phyloP scores from a whole-genome alignment of 2,113 vertebrate genomes.

The Sphaerodactylus townsendi region DNA sequence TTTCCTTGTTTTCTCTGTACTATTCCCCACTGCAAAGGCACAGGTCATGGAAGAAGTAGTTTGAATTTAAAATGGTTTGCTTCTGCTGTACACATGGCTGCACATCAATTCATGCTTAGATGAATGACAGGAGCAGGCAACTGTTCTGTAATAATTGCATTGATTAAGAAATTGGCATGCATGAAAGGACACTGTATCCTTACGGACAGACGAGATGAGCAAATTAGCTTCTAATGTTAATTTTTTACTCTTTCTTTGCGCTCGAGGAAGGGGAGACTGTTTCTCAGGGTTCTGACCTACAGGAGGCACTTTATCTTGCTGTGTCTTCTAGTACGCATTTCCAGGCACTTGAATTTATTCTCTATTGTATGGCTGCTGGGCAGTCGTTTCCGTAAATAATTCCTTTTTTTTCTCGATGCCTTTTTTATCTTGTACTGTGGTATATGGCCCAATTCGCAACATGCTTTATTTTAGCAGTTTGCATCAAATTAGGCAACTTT shows the following conservation, averaged over 20 bases:
- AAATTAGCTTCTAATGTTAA: neutral
- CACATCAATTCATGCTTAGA: rapidly evolving
- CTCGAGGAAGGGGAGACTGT: neutral
- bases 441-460: neutral
- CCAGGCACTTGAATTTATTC: neutral
- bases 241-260: too few species aligned
- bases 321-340: neutral
- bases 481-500: neutral
- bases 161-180: neutral
- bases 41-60: neutral
- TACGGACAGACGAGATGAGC: neutral
- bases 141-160: neutral
- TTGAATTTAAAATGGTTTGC: neutral
- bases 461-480: neutral
- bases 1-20: too few species aligned
- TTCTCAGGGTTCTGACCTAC: neutral
- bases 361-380: neutral
- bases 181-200: neutral
- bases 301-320: too few species aligned
- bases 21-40: neutral
- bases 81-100: rapidly evolving
- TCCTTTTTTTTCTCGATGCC: neutral
- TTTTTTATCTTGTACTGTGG: neutral
- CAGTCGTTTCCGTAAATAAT: neutral
- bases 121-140: neutral